Percentiles rank a stretch among this genome's conserved stretches.
Conservation (phyloP, 2,113 vertebrate species). For the Hippocampus comes region DNA sequence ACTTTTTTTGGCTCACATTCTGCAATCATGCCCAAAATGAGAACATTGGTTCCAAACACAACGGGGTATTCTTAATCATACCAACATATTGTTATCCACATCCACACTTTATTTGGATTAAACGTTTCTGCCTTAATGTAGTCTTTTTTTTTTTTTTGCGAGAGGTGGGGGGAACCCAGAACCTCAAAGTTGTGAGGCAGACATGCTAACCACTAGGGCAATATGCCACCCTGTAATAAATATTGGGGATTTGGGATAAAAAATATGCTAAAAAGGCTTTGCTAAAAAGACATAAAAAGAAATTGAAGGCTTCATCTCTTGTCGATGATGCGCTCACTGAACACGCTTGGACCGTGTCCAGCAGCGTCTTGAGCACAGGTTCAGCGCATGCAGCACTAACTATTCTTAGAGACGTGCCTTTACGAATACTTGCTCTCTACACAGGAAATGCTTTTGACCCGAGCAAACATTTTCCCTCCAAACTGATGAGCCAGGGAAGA, state of each 20-base stretch:
- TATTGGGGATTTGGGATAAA: background rate
- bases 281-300: constrained; percentile 15
- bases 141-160: no score
- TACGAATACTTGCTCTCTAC: constrained; percentile 42
- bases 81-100: background rate
- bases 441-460: constrained; percentile 70
- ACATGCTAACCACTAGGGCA: background rate
- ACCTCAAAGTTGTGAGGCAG: background rate
- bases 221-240: background rate
- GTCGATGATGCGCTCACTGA: background rate
- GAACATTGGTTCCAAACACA: constrained; percentile 16
- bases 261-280: background rate
- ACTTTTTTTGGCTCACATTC: constrained; percentile 15
- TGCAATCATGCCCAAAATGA: constrained; percentile 20
- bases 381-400: constrained; percentile 7
- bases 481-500: constrained; percentile 50
- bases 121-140: no score
- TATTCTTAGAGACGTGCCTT: constrained; percentile 43
- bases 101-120: no score
- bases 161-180: background rate
- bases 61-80: background rate
- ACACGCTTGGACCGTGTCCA: constrained; percentile 3
- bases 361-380: background rate
- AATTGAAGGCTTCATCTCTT: constrained; percentile 7
- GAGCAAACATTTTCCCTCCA: constrained; percentile 57